These are phyloP conservation scores for Capromys pilorides DNA, from an alignment of 2,797 vertebrate species.

Conservation along the genomic window DNA sequence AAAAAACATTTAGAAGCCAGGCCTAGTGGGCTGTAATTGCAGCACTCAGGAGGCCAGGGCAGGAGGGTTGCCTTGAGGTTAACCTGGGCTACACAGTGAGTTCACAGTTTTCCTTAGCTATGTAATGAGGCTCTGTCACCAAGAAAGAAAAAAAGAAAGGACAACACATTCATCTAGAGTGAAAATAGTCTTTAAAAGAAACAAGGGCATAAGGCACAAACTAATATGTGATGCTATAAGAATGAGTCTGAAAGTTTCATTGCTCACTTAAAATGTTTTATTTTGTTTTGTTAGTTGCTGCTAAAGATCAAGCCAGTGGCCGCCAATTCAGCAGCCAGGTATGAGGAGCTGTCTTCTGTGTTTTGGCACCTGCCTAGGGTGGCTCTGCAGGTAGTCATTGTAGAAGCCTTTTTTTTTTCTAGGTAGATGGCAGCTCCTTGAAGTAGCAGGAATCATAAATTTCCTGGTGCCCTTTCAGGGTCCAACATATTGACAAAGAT, in stretches of 20 bases:
- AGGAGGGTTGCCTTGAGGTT: background rate
- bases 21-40: no score
- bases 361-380: rapidly evolving
- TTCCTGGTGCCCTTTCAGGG: background rate
- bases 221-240: background rate
- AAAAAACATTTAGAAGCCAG: no score
- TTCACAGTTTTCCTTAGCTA: background rate
- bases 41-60: no score
- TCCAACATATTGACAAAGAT: background rate
- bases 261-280: conserved; percentile 57
- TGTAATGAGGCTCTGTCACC: background rate
- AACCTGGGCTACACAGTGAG: background rate
- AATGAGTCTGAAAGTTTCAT: background rate
- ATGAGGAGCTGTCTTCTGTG: background rate
- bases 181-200: background rate
- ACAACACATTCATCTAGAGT: background rate
- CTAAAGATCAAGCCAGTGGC: conserved; percentile 85
- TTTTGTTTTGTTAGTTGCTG: conserved; percentile 86
- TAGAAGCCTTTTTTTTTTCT: background rate
- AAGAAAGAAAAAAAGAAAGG: background rate
- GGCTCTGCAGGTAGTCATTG: background rate
- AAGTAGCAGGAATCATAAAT: background rate
- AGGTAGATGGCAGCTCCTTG: background rate
- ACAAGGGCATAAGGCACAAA: background rate
- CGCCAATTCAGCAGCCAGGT: conserved; percentile 93